phyloP scores from a whole-genome alignment of 2,113 vertebrate genomes.

The Hyperopisus bebe region DNA sequence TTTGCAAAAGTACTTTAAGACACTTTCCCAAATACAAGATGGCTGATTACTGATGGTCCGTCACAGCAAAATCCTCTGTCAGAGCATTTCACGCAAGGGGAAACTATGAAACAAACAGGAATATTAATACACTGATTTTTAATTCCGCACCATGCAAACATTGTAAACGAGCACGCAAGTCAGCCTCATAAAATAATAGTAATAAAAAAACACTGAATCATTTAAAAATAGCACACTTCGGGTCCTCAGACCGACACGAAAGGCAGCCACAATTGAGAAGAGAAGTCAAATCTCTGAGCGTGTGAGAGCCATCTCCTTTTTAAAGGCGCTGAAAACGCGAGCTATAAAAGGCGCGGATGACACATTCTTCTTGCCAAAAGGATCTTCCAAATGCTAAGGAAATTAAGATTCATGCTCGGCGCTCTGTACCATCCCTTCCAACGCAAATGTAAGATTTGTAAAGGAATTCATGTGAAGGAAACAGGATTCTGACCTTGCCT shows the following conservation, averaged over 20 bases:
- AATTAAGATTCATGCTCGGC: background rate
- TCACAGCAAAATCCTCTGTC: background rate
- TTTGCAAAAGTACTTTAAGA: background rate
- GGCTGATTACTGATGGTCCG: background rate
- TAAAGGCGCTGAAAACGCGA: background rate
- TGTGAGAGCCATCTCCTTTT: background rate
- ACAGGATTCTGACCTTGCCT: background rate
- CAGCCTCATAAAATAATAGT: background rate
- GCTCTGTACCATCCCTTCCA: background rate
- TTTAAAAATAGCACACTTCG: background rate
- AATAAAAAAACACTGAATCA: background rate
- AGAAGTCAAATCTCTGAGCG: background rate
- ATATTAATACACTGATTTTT: background rate
- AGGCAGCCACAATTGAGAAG: background rate
- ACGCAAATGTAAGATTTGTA: background rate
- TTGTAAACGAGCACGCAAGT: background rate
- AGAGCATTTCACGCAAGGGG: background rate
- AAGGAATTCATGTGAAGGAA: background rate
- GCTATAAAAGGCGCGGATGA: background rate
- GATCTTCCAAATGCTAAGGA: slow-evolving; percentile 7
- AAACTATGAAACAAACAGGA: background rate
- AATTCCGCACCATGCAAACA: background rate
- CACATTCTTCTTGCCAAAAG: slow-evolving; percentile 5
- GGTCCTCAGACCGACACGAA: background rate
- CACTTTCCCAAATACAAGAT: background rate